Evolutionary conservation across 2,113 vertebrate species (phyloP), one percentile per base, ranked within the genome.

Genomic region (Deroptyus accipitrinus): DNA sequence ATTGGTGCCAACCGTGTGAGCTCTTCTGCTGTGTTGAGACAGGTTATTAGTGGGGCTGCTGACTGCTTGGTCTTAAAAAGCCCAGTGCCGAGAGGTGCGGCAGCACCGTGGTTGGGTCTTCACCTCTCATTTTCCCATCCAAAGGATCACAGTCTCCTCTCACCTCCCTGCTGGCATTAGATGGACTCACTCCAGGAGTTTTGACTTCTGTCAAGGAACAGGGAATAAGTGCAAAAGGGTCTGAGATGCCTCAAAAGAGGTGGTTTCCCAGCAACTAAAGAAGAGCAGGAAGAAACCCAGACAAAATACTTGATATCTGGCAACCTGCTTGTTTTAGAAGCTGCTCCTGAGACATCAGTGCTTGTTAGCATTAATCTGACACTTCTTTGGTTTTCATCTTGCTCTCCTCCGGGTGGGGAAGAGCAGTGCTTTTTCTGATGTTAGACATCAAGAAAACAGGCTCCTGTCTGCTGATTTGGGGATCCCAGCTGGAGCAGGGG

Each of bases 61-160:
- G 30, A 12, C 31, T 57, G 72, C 22, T 7, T 3, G 46, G 76
- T n/a, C 54, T 80, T 63, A 4, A 59, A 23, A 28, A 69, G 48
- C 31, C 55, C 8, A 2, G 24, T 0, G 2, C 49, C 1, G 1
- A 14, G 15, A 6, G 44, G 54, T 57, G 31, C 1, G 13, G 75
- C 52, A 28, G 59, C 19, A 70, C 86, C 0, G 0, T 4, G 16
- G 9, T 5, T 18, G 7, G 64, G 51, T 28, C 39, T 75, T 69
- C 76, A 62, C 52, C 79, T 69, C 70, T 41, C 0, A 4, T 79
- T 85, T 68, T 91, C 14, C 74, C 31, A 3, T 20, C 20, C 0
- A 7, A 17, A 48, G 66, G 55, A 9, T 87, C 70, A 22, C 3
- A n/a, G 14, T 7, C 25, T 11, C 54, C 41, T 49, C 57, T 44